These are phyloP conservation scores for Ennomos erosarius DNA, from an alignment of 2,888 invertebrate genomes.

Conservation along the genomic window DNA sequence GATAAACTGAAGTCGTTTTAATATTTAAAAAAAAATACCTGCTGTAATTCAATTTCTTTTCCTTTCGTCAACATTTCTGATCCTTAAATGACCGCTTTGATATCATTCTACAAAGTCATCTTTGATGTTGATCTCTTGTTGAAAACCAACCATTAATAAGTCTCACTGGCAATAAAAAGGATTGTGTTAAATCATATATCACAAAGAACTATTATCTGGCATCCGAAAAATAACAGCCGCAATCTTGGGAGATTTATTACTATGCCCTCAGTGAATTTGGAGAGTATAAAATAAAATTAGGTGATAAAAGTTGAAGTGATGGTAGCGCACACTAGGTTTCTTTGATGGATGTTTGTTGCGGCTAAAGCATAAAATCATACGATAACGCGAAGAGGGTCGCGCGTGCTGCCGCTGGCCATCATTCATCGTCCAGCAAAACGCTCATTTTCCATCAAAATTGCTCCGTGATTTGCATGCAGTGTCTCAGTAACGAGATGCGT, in stretches of 20 bases:
- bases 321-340: slow-evolving; percentile 42
- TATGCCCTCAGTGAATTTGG: slow-evolving; percentile 49
- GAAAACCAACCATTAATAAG: slow-evolving; percentile 68
- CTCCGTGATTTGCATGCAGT: slow-evolving; percentile 58
- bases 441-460: slow-evolving; percentile 61
- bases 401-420: slow-evolving; percentile 48
- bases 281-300: slow-evolving; percentile 50
- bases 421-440: slow-evolving; percentile 57
- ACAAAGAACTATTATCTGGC: slow-evolving; percentile 64
- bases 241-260: slow-evolving; percentile 61
- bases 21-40: slow-evolving; percentile 20
- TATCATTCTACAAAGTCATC: slow-evolving; percentile 41
- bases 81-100: slow-evolving; percentile 35
- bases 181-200: slow-evolving; percentile 67
- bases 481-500: slow-evolving; percentile 50
- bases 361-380: slow-evolving; percentile 59
- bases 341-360: slow-evolving; percentile 58
- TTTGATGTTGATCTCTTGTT: slow-evolving; percentile 67
- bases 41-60: slow-evolving; percentile 22
- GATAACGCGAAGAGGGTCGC: slow-evolving; percentile 58
- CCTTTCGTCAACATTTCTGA: slow-evolving; percentile 39
- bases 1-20: too few species aligned
- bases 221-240: slow-evolving; percentile 64
- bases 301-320: slow-evolving; percentile 54
- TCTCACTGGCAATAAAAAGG: slow-evolving; percentile 63